Evolutionary conservation across 1,140 invertebrate species (phyloP).

Genomic region (Panagrolaimus sp.): DNA sequence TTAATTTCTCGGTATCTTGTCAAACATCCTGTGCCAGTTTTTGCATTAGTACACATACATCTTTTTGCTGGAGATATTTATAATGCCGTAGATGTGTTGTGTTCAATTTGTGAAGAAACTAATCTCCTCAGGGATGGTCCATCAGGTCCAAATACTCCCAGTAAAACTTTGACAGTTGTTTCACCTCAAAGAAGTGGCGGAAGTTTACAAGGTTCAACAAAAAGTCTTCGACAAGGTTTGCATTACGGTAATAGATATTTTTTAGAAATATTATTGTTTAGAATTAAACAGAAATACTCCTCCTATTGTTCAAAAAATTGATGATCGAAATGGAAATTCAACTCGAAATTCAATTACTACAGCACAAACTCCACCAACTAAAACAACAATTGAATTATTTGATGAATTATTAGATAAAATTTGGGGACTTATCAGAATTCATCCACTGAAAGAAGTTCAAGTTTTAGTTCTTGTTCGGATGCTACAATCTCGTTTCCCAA

Average conservation of each 20-base stretch:
- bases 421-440: constrained; percentile 30
- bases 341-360: neutral
- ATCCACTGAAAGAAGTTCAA: constrained; percentile 34
- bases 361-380: neutral
- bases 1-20: constrained; percentile 32
- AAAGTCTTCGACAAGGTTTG: neutral
- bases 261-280: neutral
- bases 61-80: constrained; percentile 37
- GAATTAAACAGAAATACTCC: constrained; percentile 21
- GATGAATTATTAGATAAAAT: constrained; percentile 26
- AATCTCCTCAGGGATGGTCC: neutral
- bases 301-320: neutral
- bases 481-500: constrained; percentile 24
- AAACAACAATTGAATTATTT: constrained; percentile 22
- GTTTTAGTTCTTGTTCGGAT: constrained; percentile 29
- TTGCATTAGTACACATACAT: constrained; percentile 25
- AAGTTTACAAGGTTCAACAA: constrained; percentile 3
- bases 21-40: constrained; percentile 17
- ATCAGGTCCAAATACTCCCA: neutral
- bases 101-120: neutral
- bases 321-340: constrained; percentile 8
- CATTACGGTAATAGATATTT: neutral
- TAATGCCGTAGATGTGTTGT: constrained; percentile 27
- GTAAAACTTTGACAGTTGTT: neutral
- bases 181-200: constrained; percentile 1